Percentiles rank a stretch among this genome's conserved stretches.
These are phyloP conservation scores for Iselma pallidipennis DNA, from an alignment of 2,888 invertebrate species.

Conservation along the genomic window DNA sequence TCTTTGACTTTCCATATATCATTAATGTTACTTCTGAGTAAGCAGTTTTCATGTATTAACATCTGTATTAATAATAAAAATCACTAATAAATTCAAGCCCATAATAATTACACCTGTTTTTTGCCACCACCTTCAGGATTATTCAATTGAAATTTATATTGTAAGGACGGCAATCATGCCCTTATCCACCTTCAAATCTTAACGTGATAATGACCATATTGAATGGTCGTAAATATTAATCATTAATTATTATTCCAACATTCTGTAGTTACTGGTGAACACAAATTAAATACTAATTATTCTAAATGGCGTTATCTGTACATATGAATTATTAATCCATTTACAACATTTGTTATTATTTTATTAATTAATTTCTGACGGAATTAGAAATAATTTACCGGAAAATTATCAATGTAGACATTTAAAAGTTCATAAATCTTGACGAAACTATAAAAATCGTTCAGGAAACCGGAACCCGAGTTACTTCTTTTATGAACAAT, in stretches of 20 bases:
- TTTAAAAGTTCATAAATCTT: no score
- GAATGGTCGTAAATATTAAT: background rate
- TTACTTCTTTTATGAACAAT: no score
- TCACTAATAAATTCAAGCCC: no score
- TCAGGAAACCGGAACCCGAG: no score
- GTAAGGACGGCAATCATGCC: background rate
- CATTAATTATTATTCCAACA: background rate
- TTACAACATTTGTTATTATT: background rate
- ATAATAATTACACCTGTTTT: no score
- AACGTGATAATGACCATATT: background rate
- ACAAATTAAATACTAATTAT: slow-evolving; percentile 2
- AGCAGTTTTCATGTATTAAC: background rate
- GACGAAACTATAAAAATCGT: no score
- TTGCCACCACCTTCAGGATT: background rate
- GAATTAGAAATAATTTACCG: background rate
- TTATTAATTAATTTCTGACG: background rate
- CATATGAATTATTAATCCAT: background rate
- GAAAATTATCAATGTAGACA: no score
- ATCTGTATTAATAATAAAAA: no score
- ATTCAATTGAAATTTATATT: background rate
- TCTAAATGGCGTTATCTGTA: background rate
- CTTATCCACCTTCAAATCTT: background rate
- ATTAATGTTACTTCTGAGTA: background rate
- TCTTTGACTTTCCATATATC: background rate
- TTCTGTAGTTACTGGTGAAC: background rate